Percentiles rank a stretch among this genome's conserved stretches.
These are phyloP conservation scores for Dyspetes luteomarginatus DNA, from an alignment of 2,888 invertebrate species.

Conservation along the genomic window DNA sequence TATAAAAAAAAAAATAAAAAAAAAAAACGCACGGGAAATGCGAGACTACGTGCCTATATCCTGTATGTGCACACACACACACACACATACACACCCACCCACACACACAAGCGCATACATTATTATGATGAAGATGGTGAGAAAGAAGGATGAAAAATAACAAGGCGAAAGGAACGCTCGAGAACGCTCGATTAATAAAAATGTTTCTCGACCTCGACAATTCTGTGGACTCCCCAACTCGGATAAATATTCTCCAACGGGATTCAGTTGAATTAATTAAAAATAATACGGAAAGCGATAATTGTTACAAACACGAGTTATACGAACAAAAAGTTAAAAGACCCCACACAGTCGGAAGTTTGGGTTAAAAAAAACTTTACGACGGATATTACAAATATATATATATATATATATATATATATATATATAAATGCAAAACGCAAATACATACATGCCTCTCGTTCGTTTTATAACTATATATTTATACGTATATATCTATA, in stretches of 20 bases:
- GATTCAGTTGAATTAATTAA: constrained; percentile 5
- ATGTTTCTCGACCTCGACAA: constrained; percentile 19
- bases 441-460: constrained; percentile 52
- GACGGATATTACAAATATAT: background rate
- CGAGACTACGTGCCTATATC: constrained; percentile 11
- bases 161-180: background rate
- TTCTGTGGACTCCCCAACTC: constrained; percentile 5
- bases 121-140: background rate
- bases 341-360: background rate
- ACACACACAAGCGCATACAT: background rate
- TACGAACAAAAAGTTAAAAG: background rate
- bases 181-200: constrained; percentile 50
- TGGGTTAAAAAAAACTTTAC: constrained; percentile 19
- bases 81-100: too few relatives aligned
- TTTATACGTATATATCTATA: constrained; percentile 55
- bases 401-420: constrained; percentile 13
- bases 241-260: constrained; percentile 26
- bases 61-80: too few relatives aligned
- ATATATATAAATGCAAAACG: background rate
- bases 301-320: background rate
- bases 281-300: background rate
- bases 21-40: constrained; percentile 30
- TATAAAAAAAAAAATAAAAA: background rate
- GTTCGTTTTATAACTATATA: too few relatives aligned
- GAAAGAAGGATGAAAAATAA: constrained; percentile 14